Base-by-base conservation (phyloP, 2,888 invertebrate genomes). In the Acleris holmiana region DNA sequence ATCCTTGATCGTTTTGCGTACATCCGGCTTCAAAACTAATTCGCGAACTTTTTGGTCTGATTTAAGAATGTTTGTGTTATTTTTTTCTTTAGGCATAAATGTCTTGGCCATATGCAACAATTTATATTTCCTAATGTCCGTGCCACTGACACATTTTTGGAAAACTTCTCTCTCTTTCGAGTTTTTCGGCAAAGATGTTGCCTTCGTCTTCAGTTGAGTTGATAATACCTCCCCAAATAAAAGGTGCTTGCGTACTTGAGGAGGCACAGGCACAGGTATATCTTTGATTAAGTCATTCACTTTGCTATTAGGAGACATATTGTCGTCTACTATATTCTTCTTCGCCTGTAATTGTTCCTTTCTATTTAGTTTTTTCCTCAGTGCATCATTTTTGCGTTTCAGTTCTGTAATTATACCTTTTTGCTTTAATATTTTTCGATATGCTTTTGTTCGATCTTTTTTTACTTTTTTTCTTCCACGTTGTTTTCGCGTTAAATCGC, bases 1-100 rank as follows among this genome's bases (percentile, higher is more conserved):
- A 7, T 46, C 46, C 18, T 46, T 46, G n/a, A 46, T 18, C 18
- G n/a, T 46, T 46, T 46, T 6, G 18, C 54, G 57, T 67, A 69
- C 41, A 48, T 66, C 53, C 57, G 41, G 15, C 61, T 64, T 61
- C 58, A 68, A 63, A 68, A 68, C 65, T 57, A 64, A n/a, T 49
- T 68, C 44, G 54, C 68, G 64, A 66, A 67, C 29, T 69, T 69
- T 67, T 60, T 50, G 15, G 57, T 69, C 58, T 54, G 66, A 54
- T 46, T 66, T 68, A 23, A 65, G 49, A 65, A 65, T 59, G 46
- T 40, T 55, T 29, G 21, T 29, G 23, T 18, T 62, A 46, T n/a
- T 46, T 62, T n/a, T 62, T 19, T 55, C 35, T 46, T 62, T 62
- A 29, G 55, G 54, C 44, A 54, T 47, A 65, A 59, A 23, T 19